phyloP scores from a whole-genome alignment of 2,113 vertebrate species.

The Chinchilla lanigera region DNA sequence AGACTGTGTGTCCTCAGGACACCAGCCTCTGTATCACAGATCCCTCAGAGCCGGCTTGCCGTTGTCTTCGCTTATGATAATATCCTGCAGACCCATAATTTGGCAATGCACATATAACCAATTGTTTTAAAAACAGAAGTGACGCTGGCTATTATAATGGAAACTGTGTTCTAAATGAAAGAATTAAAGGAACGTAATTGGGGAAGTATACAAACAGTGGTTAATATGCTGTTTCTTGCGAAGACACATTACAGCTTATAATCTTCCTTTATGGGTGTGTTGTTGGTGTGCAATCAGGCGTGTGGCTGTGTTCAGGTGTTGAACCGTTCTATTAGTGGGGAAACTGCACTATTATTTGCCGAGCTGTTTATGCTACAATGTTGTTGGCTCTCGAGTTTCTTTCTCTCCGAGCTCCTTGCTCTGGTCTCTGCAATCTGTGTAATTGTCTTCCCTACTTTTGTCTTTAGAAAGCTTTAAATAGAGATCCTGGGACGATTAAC shows the following conservation, averaged over 20 bases:
- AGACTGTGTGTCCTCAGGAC: not conserved
- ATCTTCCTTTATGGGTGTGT: constrained; percentile 85
- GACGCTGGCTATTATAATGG: constrained; percentile 83
- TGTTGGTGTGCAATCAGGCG: constrained; percentile 86
- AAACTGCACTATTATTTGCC: constrained; percentile 83
- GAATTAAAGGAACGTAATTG: constrained; percentile 86
- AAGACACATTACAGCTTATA: constrained; percentile 86
- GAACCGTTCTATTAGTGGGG: constrained; percentile 81
- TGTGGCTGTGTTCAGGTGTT: constrained; percentile 85
- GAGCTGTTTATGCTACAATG: constrained; percentile 78
- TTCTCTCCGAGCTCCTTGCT: constrained; percentile 35
- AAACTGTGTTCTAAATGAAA: constrained; percentile 83
- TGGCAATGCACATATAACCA: constrained; percentile 80
- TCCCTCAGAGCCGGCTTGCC: constrained; percentile 51
- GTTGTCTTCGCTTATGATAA: constrained; percentile 75
- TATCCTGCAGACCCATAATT: constrained; percentile 75
- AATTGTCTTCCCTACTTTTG: constrained; percentile 78
- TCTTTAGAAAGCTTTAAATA: constrained; percentile 70
- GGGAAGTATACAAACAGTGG: constrained; percentile 83
- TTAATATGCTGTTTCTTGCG: constrained; percentile 84
- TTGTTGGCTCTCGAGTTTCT: constrained; percentile 77
- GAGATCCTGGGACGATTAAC: constrained; percentile 50
- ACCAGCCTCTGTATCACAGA: constrained; percentile 33
- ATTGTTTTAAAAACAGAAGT: constrained; percentile 86
- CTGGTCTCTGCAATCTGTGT: constrained; percentile 64